Evolutionary conservation across 2,113 vertebrate species (phyloP).

Genomic region (Axis porcinus): DNA sequence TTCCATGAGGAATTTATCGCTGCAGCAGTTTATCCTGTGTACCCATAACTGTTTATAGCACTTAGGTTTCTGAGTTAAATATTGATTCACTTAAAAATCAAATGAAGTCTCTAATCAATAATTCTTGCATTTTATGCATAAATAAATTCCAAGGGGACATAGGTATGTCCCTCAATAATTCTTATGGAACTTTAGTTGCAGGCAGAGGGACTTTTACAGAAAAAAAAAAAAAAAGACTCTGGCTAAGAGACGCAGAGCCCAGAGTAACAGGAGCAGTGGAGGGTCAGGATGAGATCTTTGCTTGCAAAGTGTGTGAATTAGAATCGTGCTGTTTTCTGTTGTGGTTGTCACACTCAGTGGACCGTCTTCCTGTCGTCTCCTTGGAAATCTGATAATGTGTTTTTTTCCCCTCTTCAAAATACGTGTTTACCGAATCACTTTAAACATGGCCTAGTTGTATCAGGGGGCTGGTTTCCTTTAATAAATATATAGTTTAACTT

Average conservation of each 20-base stretch:
- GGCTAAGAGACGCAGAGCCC: not conserved
- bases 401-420: not conserved
- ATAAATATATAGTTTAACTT: not conserved
- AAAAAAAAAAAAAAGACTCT: not conserved
- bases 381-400: not conserved
- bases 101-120: not conserved
- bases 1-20: not conserved
- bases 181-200: not conserved
- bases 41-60: constrained; percentile 4
- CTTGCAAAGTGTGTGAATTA: not conserved
- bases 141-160: not conserved
- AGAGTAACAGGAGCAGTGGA: not conserved
- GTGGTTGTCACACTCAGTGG: not conserved
- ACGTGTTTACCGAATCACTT: not conserved
- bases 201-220: not conserved
- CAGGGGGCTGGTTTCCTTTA: not conserved
- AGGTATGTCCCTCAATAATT: not conserved
- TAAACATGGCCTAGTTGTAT: not conserved
- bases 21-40: constrained; percentile 33
- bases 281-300: not conserved
- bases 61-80: constrained; percentile 33
- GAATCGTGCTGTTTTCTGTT: not conserved
- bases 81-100: not conserved
- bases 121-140: not conserved
- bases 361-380: not conserved